phyloP scores from a whole-genome alignment of 2,113 vertebrate genomes.

The Oryzias curvinotus region DNA sequence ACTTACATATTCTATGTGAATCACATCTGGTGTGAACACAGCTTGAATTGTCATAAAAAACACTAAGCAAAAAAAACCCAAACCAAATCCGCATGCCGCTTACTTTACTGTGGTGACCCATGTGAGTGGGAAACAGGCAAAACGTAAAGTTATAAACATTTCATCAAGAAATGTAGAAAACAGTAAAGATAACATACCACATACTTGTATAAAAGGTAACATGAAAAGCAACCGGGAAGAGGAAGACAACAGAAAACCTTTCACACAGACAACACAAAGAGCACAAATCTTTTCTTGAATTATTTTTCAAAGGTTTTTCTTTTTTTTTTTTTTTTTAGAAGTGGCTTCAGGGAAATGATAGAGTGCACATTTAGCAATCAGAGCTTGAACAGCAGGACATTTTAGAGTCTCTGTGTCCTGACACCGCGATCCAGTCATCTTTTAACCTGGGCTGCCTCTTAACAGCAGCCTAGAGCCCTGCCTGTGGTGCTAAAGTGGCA shows the following conservation, averaged over 20 bases:
- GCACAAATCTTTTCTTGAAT: not conserved
- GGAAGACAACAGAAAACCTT: not conserved
- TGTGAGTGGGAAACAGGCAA: no score
- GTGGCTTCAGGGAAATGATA: conserved; percentile 12
- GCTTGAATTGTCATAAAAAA: no score
- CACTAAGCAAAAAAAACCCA: no score
- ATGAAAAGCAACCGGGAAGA: not conserved
- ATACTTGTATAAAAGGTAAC: no score
- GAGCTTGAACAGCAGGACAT: conserved; percentile 31
- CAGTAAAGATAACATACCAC: no score
- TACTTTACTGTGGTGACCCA: no score
- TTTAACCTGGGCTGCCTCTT: conserved; percentile 52
- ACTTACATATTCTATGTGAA: no score
- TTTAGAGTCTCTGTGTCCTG: conserved; percentile 42
- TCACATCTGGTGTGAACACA: no score
- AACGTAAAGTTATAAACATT: no score
- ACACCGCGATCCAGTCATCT: conserved; percentile 48
- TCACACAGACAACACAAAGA: conserved; percentile 6
- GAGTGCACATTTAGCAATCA: conserved; percentile 31
- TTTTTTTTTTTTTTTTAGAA: not conserved
- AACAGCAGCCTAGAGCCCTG: conserved; percentile 31
- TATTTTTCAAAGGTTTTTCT: not conserved
- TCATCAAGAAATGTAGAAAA: no score
- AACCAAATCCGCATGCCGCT: no score
- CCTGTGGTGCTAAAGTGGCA: conserved; percentile 37